phyloP scores from a whole-genome alignment of 2,113 vertebrate species.

The Aptenodytes patagonicus region DNA sequence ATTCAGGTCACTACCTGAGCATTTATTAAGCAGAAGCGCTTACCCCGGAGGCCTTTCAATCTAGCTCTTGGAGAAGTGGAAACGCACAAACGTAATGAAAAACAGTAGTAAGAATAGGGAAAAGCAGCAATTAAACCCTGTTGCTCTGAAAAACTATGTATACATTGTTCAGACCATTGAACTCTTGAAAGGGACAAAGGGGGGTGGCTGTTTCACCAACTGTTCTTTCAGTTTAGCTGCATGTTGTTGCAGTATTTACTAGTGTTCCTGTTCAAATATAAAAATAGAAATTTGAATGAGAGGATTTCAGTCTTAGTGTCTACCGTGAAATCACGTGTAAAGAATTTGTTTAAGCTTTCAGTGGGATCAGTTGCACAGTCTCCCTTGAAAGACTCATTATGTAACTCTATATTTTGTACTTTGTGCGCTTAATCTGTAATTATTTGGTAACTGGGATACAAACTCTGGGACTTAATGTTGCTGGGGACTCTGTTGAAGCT shows the following conservation, averaged over 20 bases:
- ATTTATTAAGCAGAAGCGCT: not conserved
- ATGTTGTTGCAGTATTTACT: not conserved
- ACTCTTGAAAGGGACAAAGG: not conserved
- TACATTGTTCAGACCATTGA: not conserved
- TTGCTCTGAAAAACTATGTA: not conserved
- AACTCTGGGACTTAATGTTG: constrained; percentile 44
- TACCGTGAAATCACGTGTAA: not conserved
- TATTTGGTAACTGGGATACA: constrained; percentile 50
- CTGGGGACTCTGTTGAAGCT: not conserved
- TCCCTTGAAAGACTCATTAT: not conserved
- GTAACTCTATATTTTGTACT: constrained; percentile 8
- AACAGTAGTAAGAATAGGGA: not conserved
- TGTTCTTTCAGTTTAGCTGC: not conserved
- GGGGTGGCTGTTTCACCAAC: not conserved
- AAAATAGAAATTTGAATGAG: not conserved
- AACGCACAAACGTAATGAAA: not conserved
- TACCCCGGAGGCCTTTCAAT: not conserved
- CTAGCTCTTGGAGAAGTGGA: not conserved
- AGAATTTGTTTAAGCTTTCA: not conserved
- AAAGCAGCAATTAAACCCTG: not conserved
- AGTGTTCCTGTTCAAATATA: not conserved
- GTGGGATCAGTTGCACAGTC: not conserved
- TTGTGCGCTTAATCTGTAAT: constrained; percentile 37
- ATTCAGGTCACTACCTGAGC: not conserved
- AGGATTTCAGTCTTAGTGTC: not conserved